Conservation (phyloP, 1,140 invertebrate species). For the Dolichoris vasculosae region DNA sequence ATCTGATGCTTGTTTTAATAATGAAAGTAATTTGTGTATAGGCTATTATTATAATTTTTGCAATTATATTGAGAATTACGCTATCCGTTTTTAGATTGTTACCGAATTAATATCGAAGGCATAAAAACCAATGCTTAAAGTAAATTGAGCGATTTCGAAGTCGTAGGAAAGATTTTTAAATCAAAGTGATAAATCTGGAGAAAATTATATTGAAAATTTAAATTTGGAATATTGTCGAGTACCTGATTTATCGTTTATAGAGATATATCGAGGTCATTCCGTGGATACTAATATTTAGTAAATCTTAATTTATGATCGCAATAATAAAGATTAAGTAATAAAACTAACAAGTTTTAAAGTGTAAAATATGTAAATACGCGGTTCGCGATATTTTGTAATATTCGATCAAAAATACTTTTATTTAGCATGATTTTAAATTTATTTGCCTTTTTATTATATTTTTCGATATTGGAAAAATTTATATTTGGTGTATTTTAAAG, state of each 20-base stretch:
- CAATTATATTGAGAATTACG: neutral
- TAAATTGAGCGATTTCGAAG: neutral
- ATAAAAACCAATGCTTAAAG: neutral
- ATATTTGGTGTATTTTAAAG: neutral
- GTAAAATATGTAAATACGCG: neutral
- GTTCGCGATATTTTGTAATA: neutral
- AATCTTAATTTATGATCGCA: neutral
- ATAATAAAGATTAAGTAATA: neutral
- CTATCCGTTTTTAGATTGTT: neutral
- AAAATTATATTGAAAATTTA: neutral
- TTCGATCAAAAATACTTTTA: neutral
- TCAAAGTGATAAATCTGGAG: neutral
- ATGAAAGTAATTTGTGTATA: neutral
- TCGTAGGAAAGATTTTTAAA: neutral
- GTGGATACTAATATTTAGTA: neutral
- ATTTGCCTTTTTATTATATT: neutral
- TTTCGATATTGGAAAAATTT: neutral
- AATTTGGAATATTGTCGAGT: neutral
- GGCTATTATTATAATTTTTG: neutral
- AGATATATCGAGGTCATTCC: neutral
- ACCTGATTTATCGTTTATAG: neutral
- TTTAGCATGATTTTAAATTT: neutral
- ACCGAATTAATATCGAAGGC: neutral
- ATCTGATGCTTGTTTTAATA: neutral
- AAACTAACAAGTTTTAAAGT: neutral